Percentiles rank a stretch among this genome's conserved stretches.
Conservation (phyloP, 1,140 invertebrate species). For the Neodiprion pinetum region DNA sequence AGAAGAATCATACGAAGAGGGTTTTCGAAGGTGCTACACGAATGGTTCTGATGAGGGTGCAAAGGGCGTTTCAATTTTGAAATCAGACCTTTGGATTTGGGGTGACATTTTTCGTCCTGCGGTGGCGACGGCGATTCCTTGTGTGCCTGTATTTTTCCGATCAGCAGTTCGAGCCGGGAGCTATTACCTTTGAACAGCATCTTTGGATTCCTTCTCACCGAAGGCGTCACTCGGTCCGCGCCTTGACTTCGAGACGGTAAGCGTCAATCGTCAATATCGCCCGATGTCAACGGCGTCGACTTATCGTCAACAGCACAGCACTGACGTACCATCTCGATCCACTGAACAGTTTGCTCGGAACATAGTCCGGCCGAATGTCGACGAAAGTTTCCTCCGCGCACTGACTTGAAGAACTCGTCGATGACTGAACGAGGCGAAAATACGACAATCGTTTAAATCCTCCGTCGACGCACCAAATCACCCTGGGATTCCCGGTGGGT, state of each 20-base stretch:
- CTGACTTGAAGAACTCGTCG: too few species aligned
- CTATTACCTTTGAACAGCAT: slow-evolving; percentile 85
- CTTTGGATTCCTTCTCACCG: slow-evolving; percentile 42
- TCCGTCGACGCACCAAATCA: too few species aligned
- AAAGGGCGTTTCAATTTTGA: slow-evolving; percentile 10
- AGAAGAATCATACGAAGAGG: too few species aligned
- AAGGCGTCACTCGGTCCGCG: background rate
- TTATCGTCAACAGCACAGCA: background rate
- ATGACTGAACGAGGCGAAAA: too few species aligned
- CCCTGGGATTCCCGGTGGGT: too few species aligned
- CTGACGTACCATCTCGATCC: background rate
- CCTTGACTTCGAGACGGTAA: background rate
- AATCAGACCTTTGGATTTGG: slow-evolving; percentile 48
- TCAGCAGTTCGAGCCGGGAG: slow-evolving; percentile 78
- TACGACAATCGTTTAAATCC: too few species aligned
- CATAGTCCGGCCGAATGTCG: too few species aligned
- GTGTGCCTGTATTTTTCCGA: slow-evolving; percentile 84
- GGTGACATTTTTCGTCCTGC: slow-evolving; percentile 34
- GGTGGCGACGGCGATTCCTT: slow-evolving; percentile 65
- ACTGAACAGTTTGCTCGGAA: too few species aligned
- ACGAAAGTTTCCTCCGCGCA: too few species aligned
- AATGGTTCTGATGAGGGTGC: background rate
- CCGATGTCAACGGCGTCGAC: too few species aligned
- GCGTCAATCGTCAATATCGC: too few species aligned
- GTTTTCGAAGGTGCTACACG: background rate